Base-by-base conservation (phyloP, 2,888 invertebrate genomes). In the Pherbina coryleti region DNA sequence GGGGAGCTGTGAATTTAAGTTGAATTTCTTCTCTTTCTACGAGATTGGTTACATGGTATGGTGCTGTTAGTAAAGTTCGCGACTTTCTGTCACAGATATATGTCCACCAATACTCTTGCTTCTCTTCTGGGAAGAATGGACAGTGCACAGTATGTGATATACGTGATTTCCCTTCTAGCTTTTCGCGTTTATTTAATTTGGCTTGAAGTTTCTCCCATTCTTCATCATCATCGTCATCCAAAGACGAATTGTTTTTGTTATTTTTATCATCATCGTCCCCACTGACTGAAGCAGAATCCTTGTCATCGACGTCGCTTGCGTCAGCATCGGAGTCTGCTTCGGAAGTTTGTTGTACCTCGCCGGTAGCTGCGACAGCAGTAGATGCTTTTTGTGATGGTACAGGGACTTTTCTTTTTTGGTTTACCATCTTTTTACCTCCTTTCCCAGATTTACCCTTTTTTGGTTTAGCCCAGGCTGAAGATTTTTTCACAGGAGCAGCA, bases 81-180 rank as follows among this genome's bases (percentile, higher is more conserved):
- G 95, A 96, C 91, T 97, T 98, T 85, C 97, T 94, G 91, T 99
- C 99, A 90, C 96, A 96, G 84, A 99, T 95, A 90, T 99, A 99
- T 82, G 98, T 95, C 98, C 99, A 99, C 99, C 99, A 99, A 91
- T 96, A 98, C 90, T 99, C 99, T 89, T 98, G 98, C 89, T 99
- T 98, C 82, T 95, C 95, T 90, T 95, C 95, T 5, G 99, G 98
- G 90, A 95, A 99, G 89, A 94, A 94, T 0, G 99, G 99, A 90
- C 97, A 96, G 90, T 99, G 99, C 34, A 99, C 99, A n/a, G 95
- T 92, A 89, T 98, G 98, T 17, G 98, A 98, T 84, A 95, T 92
- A 90, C 97, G 97, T 67, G 97, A 97, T 86, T 97, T 95, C 7
- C 98, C 97, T 89, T 98, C 98, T 57, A 98, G 91, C 82, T 96